Conservation (phyloP, 2,888 invertebrate genomes). For the Mamestra brassicae region DNA sequence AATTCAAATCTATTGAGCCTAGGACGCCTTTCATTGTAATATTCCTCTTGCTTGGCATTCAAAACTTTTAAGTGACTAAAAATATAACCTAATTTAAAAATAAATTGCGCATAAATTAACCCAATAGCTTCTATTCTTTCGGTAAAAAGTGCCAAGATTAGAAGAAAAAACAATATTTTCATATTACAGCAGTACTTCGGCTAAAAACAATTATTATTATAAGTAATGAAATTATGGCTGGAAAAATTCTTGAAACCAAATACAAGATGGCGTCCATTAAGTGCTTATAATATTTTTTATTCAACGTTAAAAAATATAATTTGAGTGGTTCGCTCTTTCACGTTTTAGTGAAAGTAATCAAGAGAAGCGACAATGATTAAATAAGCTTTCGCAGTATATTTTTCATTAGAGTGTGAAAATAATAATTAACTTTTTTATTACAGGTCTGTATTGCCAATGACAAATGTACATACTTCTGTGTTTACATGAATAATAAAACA, state of each 20-base stretch:
- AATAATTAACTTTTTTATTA: constrained; percentile 12
- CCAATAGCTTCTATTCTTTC: constrained; percentile 13
- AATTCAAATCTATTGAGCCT: not conserved
- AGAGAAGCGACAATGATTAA: constrained; percentile 71
- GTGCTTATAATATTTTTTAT: constrained; percentile 60
- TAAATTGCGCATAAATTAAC: constrained; percentile 44
- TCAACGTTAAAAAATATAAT: constrained; percentile 63
- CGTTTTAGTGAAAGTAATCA: constrained; percentile 70
- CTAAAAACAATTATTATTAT: constrained; percentile 53
- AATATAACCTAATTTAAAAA: constrained; percentile 16
- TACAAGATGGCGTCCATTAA: constrained; percentile 52
- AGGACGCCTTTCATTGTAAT: not conserved
- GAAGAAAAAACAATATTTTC: constrained; percentile 41
- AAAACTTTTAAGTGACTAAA: not conserved
- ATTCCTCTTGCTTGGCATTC: not conserved
- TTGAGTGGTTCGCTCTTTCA: constrained; percentile 62
- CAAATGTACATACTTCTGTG: too few species aligned
- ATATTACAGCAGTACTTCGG: constrained; percentile 47
- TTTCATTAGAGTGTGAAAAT: constrained; percentile 47
- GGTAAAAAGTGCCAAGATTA: constrained; percentile 16
- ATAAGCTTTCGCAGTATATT: constrained; percentile 46
- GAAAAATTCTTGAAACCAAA: constrained; percentile 44
- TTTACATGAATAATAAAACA: too few species aligned
- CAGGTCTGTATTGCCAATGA: too few species aligned
- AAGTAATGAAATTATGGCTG: constrained; percentile 54